These are phyloP conservation scores for Tetranychus truncatus DNA, from an alignment of 2,888 invertebrate species.

Conservation along the genomic window DNA sequence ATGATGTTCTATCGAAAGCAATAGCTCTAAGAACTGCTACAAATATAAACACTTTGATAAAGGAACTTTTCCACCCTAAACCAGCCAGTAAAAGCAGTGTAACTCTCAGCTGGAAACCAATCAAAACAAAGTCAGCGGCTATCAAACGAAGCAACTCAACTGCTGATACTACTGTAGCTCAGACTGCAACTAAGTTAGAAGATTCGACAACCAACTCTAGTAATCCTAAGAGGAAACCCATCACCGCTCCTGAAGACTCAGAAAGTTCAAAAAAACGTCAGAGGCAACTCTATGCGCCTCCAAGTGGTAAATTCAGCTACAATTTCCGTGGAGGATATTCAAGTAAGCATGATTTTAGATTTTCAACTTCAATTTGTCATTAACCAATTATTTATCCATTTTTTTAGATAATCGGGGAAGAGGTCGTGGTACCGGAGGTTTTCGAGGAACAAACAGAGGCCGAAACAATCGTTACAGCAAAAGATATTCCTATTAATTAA, in stretches of 20 bases:
- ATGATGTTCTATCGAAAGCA: conserved; percentile 45
- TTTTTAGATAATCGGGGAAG: not conserved
- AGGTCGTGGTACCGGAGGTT: not conserved
- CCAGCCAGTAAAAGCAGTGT: conserved; percentile 58
- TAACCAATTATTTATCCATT: not conserved
- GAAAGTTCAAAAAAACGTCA: conserved; percentile 22
- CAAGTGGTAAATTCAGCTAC: conserved; percentile 25
- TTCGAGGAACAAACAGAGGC: not conserved
- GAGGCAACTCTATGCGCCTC: conserved; percentile 24
- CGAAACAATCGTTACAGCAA: not conserved
- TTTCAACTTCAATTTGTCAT: not conserved
- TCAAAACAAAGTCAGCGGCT: not conserved
- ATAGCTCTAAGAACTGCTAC: conserved; percentile 69
- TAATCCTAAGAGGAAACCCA: conserved; percentile 15
- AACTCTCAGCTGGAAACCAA: conserved; percentile 26
- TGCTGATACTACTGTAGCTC: not conserved
- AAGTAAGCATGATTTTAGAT: not conserved
- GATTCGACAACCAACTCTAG: not conserved
- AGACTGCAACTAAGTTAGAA: not conserved
- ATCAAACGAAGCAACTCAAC: not conserved
- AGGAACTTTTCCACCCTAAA: conserved; percentile 81
- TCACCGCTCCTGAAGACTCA: conserved; percentile 18
- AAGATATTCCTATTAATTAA: not conserved
- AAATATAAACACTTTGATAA: conserved; percentile 75
- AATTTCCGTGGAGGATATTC: conserved; percentile 6